Percentiles rank a stretch among this genome's conserved stretches.
These are phyloP conservation scores for Euzetes globulus DNA, from an alignment of 2,888 invertebrate genomes.

Conservation along the genomic window DNA sequence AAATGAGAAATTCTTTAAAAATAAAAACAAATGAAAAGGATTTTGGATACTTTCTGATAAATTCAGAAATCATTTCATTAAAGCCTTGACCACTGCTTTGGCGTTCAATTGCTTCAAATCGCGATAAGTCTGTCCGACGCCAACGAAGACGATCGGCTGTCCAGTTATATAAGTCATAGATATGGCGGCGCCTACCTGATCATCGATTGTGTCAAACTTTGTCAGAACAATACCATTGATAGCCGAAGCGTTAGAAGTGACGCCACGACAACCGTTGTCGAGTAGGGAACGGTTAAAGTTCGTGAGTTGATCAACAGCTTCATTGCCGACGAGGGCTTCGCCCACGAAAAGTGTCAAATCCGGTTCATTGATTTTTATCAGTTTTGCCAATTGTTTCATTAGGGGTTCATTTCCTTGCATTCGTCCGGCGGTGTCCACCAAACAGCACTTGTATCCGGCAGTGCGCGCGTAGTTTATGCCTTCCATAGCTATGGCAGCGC, in stretches of 20 bases:
- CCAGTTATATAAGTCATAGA: conserved; percentile 99
- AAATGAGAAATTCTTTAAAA: background rate
- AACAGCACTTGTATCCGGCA: conserved; percentile 46
- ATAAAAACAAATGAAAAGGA: background rate
- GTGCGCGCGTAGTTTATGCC: conserved; percentile 80
- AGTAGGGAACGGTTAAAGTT: conserved; percentile 98
- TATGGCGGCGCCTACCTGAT: conserved; percentile 93
- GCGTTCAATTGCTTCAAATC: conserved; percentile 94
- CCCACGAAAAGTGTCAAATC: conserved; percentile 99
- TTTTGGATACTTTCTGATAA: too few species aligned
- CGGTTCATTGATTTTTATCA: conserved; percentile 94
- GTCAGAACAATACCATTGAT: conserved; percentile 99
- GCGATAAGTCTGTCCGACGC: conserved; percentile 97
- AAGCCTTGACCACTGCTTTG: conserved; percentile 86
- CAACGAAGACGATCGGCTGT: conserved; percentile 97
- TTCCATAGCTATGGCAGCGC: conserved; percentile 95
- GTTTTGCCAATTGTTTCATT: conserved; percentile 93
- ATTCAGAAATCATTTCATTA: conserved; percentile 56
- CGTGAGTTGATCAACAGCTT: conserved; percentile 96
- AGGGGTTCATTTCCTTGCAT: conserved; percentile 99
- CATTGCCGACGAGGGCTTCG: conserved; percentile 98
- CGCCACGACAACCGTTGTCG: conserved; percentile 65
- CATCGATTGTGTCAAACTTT: conserved; percentile 99
- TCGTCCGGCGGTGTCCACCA: conserved; percentile 98
- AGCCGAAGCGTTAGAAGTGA: conserved; percentile 35